Conservation (phyloP, 2,888 invertebrate species). For the Idaea aversata region DNA sequence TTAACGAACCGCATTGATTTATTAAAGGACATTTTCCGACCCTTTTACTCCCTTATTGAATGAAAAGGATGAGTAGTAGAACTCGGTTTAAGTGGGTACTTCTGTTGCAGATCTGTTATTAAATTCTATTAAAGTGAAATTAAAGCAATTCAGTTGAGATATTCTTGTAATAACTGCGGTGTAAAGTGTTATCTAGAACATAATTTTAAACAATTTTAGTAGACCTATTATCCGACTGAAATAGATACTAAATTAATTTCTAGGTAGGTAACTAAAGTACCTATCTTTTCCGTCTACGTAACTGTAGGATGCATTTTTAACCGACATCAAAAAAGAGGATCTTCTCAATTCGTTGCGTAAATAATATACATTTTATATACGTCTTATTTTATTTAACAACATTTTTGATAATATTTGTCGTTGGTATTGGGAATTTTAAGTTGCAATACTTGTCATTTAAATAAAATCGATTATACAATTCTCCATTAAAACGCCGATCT, state of each 20-base stretch:
- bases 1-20: conserved; percentile 57
- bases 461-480: not conserved
- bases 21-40: conserved; percentile 28
- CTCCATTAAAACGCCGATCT: not conserved
- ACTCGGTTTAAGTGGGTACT: conserved; percentile 14
- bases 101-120: conserved; percentile 10
- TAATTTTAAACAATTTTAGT: too few species aligned
- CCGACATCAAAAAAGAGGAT: too few species aligned
- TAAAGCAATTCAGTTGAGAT: conserved; percentile 11
- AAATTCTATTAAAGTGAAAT: conserved; percentile 21
- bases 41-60: conserved; percentile 6
- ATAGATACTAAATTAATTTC: too few species aligned
- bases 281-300: too few species aligned
- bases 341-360: too few species aligned
- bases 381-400: too few species aligned
- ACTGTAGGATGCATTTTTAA: too few species aligned
- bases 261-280: too few species aligned
- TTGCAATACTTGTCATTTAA: not conserved
- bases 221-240: too few species aligned
- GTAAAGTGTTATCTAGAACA: not conserved
- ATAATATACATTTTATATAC: too few species aligned
- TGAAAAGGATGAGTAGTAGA: conserved; percentile 15
- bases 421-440: not conserved
- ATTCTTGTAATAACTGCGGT: not conserved
- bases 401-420: not conserved